Evolutionary conservation across 1,140 invertebrate species (phyloP).

Genomic region (Microplitis mediator): DNA sequence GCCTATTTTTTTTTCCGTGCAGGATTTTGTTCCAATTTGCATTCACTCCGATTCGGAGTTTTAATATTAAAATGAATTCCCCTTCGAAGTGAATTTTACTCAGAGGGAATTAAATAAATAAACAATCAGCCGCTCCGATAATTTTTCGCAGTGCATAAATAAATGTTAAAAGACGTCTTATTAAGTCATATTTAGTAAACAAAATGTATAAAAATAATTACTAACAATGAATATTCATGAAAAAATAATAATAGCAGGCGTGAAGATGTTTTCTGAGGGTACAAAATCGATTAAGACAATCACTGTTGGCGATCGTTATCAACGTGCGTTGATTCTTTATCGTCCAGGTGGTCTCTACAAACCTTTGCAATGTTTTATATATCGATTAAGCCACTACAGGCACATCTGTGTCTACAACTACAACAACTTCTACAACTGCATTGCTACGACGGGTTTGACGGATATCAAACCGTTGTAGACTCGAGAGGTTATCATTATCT

Average conservation of each 20-base stretch:
- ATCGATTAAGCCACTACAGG: slow-evolving; percentile 41
- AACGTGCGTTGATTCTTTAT: slow-evolving; percentile 17
- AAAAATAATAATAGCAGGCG: not conserved
- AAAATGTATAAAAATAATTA: too few species aligned
- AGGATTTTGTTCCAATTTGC: too few species aligned
- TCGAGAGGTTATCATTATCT: slow-evolving; percentile 16
- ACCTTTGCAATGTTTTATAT: slow-evolving; percentile 11
- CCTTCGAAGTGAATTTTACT: too few species aligned
- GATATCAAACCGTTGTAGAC: slow-evolving; percentile 15
- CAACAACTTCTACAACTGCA: slow-evolving; percentile 20
- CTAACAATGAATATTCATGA: too few species aligned
- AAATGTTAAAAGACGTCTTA: too few species aligned
- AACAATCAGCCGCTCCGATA: too few species aligned
- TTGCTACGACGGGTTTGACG: slow-evolving; percentile 8
- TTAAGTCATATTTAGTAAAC: too few species aligned
- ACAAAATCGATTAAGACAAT: slow-evolving; percentile 36
- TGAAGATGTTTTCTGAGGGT: slow-evolving; percentile 1
- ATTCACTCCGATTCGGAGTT: too few species aligned
- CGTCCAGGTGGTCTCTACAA: slow-evolving; percentile 38
- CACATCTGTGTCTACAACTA: not conserved
- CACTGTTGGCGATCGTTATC: slow-evolving; percentile 36
- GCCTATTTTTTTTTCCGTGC: too few species aligned
- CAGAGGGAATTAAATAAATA: too few species aligned
- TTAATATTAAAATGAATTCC: too few species aligned
- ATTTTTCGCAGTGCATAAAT: too few species aligned